These are phyloP conservation scores for Sphaeramia orbicularis DNA, from an alignment of 2,797 vertebrate genomes.

Conservation along the genomic window DNA sequence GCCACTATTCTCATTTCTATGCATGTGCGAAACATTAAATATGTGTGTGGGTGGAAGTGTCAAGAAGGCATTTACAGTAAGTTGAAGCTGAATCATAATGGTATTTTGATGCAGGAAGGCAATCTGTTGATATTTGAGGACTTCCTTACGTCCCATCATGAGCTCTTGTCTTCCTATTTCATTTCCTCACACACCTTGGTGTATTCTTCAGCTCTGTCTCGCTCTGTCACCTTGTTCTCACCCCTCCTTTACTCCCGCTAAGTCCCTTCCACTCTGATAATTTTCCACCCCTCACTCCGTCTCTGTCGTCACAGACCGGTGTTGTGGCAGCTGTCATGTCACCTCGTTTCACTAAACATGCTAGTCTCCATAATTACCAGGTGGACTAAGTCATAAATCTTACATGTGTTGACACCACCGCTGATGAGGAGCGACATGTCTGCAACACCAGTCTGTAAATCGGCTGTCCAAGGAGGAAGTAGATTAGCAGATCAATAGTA, in stretches of 20 bases:
- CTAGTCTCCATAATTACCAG: constrained; percentile 62
- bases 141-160: constrained; percentile 23
- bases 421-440: constrained; percentile 31
- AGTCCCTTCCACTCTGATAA: constrained; percentile 59
- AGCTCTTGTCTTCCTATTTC: constrained; percentile 3
- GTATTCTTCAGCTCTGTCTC: constrained; percentile 16
- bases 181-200: neutral
- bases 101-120: constrained; percentile 47
- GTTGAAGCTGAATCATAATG: constrained; percentile 32
- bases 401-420: constrained; percentile 37
- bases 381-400: constrained; percentile 61
- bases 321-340: constrained; percentile 69
- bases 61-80: constrained; percentile 25
- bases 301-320: constrained; percentile 29
- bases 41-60: constrained; percentile 6
- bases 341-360: constrained; percentile 55
- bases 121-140: constrained; percentile 54
- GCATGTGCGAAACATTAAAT: neutral
- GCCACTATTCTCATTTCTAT: neutral
- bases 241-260: constrained; percentile 34
- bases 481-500: constrained; percentile 15
- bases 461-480: constrained; percentile 7
- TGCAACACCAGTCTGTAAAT: neutral
- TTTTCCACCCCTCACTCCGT: constrained; percentile 38
- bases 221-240: constrained; percentile 36